Conservation (phyloP, 2,888 invertebrate genomes). For the Steromphala cineraria region DNA sequence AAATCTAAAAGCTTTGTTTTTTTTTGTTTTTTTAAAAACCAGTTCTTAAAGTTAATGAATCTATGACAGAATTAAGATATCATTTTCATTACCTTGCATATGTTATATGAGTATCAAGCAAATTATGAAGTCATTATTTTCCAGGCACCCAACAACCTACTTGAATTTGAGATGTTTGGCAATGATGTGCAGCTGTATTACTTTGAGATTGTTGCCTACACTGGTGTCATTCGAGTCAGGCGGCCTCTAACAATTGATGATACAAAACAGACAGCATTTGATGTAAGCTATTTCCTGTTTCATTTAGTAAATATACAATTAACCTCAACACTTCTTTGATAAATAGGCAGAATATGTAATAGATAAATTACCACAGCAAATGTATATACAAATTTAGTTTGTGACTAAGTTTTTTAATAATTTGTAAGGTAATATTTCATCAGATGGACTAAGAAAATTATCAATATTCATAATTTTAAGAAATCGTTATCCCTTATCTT, state of each 20-base stretch:
- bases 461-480: no score
- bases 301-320: background rate
- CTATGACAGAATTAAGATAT: no score
- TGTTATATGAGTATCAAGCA: background rate
- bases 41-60: no score
- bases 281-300: background rate
- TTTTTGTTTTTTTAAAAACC: background rate
- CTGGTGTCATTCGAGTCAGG: constrained; percentile 53
- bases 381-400: no score
- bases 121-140: background rate
- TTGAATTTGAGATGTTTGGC: constrained; percentile 43
- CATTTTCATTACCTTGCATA: no score
- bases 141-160: constrained; percentile 49
- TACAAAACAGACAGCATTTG: background rate
- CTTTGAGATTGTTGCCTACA: constrained; percentile 49
- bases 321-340: background rate
- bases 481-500: no score
- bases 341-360: background rate
- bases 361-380: background rate
- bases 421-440: no score
- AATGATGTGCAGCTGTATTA: constrained; percentile 30
- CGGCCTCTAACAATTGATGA: constrained; percentile 41
- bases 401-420: no score
- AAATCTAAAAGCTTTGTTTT: background rate
- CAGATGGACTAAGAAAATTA: no score